Percentiles rank a stretch among this genome's conserved stretches.
These are phyloP conservation scores for Sycophila texana DNA, from an alignment of 2,888 invertebrate species.

Conservation along the genomic window DNA sequence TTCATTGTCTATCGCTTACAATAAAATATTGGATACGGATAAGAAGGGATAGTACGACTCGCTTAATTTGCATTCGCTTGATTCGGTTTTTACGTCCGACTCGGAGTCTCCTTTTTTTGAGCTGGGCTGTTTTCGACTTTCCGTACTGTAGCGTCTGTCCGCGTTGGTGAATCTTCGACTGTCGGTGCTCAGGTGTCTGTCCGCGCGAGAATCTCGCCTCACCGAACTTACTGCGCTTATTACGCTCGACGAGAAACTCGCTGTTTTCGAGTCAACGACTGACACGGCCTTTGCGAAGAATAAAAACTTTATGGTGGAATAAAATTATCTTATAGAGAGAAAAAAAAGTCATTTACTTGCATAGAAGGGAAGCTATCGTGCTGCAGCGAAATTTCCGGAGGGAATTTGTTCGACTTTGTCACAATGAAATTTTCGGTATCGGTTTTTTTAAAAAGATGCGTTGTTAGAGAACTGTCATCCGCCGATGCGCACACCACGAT, in stretches of 20 bases:
- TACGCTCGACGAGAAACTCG: too few species aligned
- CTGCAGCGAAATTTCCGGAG: background rate
- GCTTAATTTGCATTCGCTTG: background rate
- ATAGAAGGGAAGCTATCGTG: background rate
- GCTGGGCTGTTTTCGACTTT: background rate
- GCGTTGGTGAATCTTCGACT: too few species aligned
- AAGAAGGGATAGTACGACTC: constrained; percentile 34
- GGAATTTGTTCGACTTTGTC: background rate
- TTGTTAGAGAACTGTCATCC: constrained; percentile 71
- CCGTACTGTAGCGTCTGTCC: too few species aligned
- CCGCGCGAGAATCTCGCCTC: too few species aligned
- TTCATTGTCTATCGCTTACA: background rate
- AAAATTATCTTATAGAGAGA: background rate
- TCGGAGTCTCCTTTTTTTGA: background rate
- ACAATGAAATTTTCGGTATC: constrained; percentile 3
- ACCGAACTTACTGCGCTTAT: too few species aligned
- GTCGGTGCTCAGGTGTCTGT: too few species aligned
- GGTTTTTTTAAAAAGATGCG: constrained; percentile 62
- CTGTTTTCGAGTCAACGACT: too few species aligned
- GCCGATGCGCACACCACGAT: constrained; percentile 63
- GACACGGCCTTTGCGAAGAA: too few species aligned
- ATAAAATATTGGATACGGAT: background rate
- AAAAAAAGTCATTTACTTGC: background rate
- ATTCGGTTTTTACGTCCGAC: background rate
- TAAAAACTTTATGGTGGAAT: background rate